Percentiles rank a stretch among this genome's conserved stretches.
phyloP scores from a whole-genome alignment of 2,797 vertebrate species.

The Meda fulgida region DNA sequence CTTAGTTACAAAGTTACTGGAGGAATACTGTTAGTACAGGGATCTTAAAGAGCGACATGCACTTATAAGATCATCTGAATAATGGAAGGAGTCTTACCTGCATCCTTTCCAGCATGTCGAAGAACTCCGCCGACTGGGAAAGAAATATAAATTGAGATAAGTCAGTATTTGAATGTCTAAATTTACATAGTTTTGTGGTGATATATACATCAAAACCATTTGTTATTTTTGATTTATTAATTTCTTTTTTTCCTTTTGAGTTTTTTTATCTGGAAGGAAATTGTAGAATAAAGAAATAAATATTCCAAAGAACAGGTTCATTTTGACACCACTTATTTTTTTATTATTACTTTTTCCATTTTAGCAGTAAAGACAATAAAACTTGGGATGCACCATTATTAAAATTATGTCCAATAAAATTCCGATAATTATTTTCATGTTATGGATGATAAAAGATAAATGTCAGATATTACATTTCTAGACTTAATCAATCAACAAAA shows the following conservation, averaged over 20 bases:
- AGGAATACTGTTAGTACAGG: neutral
- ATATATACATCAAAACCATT: neutral
- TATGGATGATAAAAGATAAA: neutral
- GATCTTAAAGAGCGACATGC: neutral
- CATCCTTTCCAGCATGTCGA: slow-evolving; percentile 98
- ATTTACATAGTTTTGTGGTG: neutral
- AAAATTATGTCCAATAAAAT: neutral
- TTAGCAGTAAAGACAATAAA: neutral
- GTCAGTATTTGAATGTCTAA: neutral
- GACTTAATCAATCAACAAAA: neutral
- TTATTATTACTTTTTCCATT: neutral
- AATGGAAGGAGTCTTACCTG: slow-evolving; percentile 80
- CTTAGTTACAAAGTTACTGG: slow-evolving; percentile 3
- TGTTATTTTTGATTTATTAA: neutral
- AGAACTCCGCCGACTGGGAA: slow-evolving; percentile 96
- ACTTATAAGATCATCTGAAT: neutral
- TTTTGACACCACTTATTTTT: neutral
- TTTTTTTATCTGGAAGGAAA: neutral
- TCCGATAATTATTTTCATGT: neutral
- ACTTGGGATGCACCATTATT: neutral
- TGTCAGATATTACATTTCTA: neutral
- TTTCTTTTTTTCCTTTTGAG: neutral
- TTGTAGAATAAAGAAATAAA: neutral
- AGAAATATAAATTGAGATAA: slow-evolving; percentile 52
- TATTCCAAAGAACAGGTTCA: neutral